A percentile compares a stretch with the other conserved stretches of the same genome.
Conservation (phyloP, 1,140 invertebrate species). For the Heliothis virescens region DNA sequence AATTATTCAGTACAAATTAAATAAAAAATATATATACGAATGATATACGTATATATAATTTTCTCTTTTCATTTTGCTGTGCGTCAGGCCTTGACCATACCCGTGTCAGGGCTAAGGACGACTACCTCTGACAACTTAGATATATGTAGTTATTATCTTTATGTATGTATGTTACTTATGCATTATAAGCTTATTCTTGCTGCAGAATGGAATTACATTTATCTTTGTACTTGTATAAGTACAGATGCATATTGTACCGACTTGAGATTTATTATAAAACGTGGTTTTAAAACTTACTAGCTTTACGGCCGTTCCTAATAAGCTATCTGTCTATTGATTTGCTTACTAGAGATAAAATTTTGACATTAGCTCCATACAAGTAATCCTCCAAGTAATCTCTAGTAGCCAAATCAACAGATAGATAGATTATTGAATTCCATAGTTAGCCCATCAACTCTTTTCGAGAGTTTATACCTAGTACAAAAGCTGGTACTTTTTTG, state of each 20-base stretch:
- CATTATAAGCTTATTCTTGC: slow-evolving; percentile 9
- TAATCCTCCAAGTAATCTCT: no score
- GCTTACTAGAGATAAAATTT: no score
- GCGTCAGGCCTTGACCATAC: slow-evolving; percentile 39
- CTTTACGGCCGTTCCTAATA: no score
- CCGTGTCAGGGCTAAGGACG: slow-evolving; percentile 51
- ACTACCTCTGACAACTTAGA: slow-evolving; percentile 39
- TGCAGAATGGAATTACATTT: not conserved
- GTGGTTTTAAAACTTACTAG: no score
- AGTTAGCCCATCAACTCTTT: no score
- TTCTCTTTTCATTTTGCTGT: slow-evolving; percentile 29
- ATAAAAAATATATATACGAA: not conserved
- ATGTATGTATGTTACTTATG: slow-evolving; percentile 4
- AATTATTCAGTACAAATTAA: slow-evolving; percentile 11
- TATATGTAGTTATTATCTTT: not conserved
- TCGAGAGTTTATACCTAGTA: no score
- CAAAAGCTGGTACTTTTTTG: no score
- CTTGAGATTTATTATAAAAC: no score
- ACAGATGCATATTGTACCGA: not conserved
- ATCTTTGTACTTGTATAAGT: not conserved
- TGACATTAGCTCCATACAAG: no score
- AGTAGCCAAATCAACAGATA: no score
- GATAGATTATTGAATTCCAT: no score
- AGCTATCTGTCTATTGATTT: no score
- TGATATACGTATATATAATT: not conserved